These are phyloP conservation scores for Acholoe squamosa DNA, from an alignment of 2,888 invertebrate genomes.

Conservation along the genomic window DNA sequence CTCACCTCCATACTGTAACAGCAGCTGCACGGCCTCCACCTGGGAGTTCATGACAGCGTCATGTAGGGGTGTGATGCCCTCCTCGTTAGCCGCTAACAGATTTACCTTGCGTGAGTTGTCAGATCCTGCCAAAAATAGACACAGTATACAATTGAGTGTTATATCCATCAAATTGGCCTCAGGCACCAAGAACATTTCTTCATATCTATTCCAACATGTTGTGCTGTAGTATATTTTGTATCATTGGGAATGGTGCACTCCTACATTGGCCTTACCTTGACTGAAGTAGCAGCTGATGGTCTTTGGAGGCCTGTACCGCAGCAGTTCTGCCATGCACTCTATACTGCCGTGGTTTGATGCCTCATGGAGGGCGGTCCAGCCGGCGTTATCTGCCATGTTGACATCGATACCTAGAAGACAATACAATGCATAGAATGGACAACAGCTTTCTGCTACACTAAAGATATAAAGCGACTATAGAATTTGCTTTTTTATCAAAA, in stretches of 20 bases:
- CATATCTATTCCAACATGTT: no score
- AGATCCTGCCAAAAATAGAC: neutral
- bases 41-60: conserved; percentile 86
- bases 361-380: conserved; percentile 90
- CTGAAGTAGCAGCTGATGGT: conserved; percentile 75
- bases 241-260: no score
- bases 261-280: conserved; percentile 68
- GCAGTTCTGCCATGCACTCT: conserved; percentile 86
- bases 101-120: conserved; percentile 69
- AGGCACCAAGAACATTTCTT: no score
- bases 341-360: conserved; percentile 86
- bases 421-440: neutral
- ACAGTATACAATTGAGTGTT: no score
- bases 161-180: no score
- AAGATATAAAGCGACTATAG: no score
- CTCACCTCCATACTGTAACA: conserved; percentile 86
- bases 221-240: no score
- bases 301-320: conserved; percentile 83
- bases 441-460: no score
- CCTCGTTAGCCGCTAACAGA: conserved; percentile 73
- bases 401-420: conserved; percentile 86
- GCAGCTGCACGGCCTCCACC: conserved; percentile 85
- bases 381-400: conserved; percentile 88
- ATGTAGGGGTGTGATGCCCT: conserved; percentile 88
- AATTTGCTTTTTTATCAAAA: no score